These are phyloP conservation scores for Helicoverpa assulta DNA, from an alignment of 2,888 invertebrate genomes.

Conservation along the genomic window DNA sequence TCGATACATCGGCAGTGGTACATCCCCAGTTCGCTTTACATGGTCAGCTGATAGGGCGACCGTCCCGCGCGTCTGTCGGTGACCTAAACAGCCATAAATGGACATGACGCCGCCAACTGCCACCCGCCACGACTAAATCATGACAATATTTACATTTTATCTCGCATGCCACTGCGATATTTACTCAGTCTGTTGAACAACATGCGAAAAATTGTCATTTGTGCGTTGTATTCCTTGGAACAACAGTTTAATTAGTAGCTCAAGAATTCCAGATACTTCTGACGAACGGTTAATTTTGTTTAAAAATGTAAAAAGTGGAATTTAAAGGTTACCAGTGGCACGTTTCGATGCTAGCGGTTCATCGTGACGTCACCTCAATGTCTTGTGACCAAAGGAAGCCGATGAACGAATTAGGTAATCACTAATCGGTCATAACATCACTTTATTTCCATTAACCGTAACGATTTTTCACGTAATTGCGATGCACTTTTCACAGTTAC, in stretches of 20 bases:
- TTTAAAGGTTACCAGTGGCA: constrained; percentile 31
- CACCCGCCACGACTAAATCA: constrained; percentile 78
- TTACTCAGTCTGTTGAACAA: constrained; percentile 63
- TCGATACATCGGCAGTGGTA: constrained; percentile 56
- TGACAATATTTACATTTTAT: constrained; percentile 81
- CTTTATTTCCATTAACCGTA: constrained; percentile 31
- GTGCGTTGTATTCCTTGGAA: constrained; percentile 39
- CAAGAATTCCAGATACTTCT: constrained; percentile 37
- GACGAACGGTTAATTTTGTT: constrained; percentile 44
- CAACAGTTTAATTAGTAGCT: constrained; percentile 49
- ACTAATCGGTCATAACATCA: constrained; percentile 30
- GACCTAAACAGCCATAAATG: constrained; percentile 82
- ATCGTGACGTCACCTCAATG: constrained; percentile 52
- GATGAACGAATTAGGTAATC: constrained; percentile 49
- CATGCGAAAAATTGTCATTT: constrained; percentile 42
- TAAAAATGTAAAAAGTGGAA: constrained; percentile 36
- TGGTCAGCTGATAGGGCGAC: constrained; percentile 71
- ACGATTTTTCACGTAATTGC: constrained; percentile 23
- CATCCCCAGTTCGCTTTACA: constrained; percentile 71
- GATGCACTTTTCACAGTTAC: not conserved
- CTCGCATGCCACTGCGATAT: constrained; percentile 71
- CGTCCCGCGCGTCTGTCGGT: constrained; percentile 68
- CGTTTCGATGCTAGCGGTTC: constrained; percentile 41
- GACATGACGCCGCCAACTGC: constrained; percentile 77
- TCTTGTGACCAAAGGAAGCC: constrained; percentile 36